Percentiles rank a stretch among this genome's conserved stretches.
phyloP scores from a whole-genome alignment of 1,140 invertebrate species.

The Homarus americanus region DNA sequence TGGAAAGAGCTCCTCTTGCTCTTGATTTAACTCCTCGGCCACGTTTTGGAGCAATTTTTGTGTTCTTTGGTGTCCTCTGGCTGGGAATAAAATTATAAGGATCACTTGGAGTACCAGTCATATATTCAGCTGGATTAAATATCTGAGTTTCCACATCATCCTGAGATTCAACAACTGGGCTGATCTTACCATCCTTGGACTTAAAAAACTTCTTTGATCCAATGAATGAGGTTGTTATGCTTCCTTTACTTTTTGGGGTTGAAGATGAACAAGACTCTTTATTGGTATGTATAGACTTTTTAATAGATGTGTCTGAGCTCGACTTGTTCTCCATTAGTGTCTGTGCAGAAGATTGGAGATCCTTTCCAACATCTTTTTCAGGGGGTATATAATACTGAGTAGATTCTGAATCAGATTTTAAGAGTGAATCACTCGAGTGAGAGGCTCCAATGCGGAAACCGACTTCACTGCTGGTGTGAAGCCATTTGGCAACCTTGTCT shows the following conservation, averaged over 20 bases:
- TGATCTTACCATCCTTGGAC: not conserved
- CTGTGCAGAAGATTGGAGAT: not conserved
- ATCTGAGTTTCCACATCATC: constrained; percentile 19
- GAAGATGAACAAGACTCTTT: not conserved
- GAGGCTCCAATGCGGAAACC: constrained; percentile 51
- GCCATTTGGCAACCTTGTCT: constrained; percentile 63
- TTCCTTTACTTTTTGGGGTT: no score
- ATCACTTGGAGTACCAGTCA: constrained; percentile 22
- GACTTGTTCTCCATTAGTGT: not conserved
- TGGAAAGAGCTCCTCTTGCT: not conserved
- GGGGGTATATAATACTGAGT: not conserved
- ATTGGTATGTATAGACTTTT: not conserved
- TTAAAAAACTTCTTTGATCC: constrained; percentile 3
- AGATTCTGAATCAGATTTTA: not conserved
- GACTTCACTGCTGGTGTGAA: constrained; percentile 42
- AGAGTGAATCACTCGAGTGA: constrained; percentile 28
- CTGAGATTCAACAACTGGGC: not conserved
- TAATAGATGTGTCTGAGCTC: not conserved
- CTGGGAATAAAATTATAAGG: constrained; percentile 53
- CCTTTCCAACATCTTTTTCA: not conserved
- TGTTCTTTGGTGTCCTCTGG: constrained; percentile 29
- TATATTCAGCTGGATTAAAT: not conserved
- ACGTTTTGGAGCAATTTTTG: not conserved
- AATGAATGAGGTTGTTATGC: not conserved
- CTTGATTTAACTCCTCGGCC: not conserved